Conservation (phyloP, 2,113 vertebrate genomes). For the Lepus timidus region DNA sequence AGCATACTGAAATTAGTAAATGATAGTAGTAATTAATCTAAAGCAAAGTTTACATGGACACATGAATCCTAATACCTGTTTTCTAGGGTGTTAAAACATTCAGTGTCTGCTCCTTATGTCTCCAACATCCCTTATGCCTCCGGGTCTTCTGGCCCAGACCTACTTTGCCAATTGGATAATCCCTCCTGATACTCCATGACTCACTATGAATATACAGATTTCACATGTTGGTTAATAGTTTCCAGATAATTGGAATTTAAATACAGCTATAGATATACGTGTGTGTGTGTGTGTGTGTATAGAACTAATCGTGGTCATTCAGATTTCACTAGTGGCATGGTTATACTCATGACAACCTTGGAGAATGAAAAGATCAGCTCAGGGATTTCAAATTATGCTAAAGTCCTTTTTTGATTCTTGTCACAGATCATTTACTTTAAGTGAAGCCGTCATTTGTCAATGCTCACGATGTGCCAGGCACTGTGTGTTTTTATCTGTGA, state of each 20-base stretch:
- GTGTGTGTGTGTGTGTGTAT: too few relatives aligned
- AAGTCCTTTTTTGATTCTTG: not conserved
- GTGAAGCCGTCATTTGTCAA: not conserved
- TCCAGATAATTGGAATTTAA: not conserved
- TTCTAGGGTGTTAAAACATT: slow-evolving; percentile 39
- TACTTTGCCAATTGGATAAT: not conserved
- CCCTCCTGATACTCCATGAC: not conserved
- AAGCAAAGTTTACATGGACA: slow-evolving; percentile 1
- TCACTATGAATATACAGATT: not conserved
- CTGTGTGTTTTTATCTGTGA: not conserved
- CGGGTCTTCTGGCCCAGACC: not conserved
- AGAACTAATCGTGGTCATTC: not conserved
- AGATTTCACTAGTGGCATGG: not conserved
- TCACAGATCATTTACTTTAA: slow-evolving; percentile 37
- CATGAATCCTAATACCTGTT: slow-evolving; percentile 18
- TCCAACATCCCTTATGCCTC: not conserved
- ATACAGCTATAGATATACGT: too few relatives aligned
- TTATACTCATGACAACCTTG: not conserved
- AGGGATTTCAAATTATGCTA: not conserved
- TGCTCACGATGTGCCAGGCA: not conserved
- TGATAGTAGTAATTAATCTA: not conserved
- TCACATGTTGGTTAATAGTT: not conserved
- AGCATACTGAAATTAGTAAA: not conserved
- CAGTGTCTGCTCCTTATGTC: not conserved
- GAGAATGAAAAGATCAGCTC: not conserved